Evolutionary conservation across 2,797 vertebrate species (phyloP).

Genomic region (Falco biarmicus): DNA sequence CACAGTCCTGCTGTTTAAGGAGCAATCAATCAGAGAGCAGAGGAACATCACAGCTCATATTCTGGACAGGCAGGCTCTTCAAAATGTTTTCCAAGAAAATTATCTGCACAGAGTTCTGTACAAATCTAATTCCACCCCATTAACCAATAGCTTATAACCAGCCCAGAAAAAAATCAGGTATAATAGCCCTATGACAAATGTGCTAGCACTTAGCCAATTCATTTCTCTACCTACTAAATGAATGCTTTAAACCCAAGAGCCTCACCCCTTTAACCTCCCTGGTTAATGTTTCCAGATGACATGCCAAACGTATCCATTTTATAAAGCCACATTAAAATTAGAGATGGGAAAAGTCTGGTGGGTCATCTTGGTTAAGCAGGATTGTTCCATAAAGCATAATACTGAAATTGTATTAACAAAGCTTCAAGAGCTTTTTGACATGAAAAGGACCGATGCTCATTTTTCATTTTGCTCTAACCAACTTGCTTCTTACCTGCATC

Average conservation of each 20-base stretch:
- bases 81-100: slow-evolving; percentile 63
- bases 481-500: neutral
- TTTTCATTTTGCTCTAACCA: neutral
- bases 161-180: slow-evolving; percentile 1
- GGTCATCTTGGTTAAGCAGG: neutral
- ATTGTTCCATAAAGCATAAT: neutral
- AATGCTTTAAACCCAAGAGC: slow-evolving; percentile 15
- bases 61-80: slow-evolving; percentile 29
- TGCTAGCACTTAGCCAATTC: slow-evolving; percentile 7
- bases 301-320: slow-evolving; percentile 2
- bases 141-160: slow-evolving; percentile 42
- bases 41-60: slow-evolving; percentile 20
- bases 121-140: slow-evolving; percentile 63
- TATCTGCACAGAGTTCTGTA: slow-evolving; percentile 43
- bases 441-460: neutral
- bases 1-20: slow-evolving; percentile 13
- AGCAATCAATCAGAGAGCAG: slow-evolving; percentile 23
- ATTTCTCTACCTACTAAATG: slow-evolving; percentile 30
- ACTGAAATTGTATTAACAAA: slow-evolving; percentile 7
- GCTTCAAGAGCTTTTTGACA: neutral
- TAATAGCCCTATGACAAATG: slow-evolving; percentile 52
- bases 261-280: slow-evolving; percentile 36
- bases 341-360: neutral
- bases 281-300: slow-evolving; percentile 34
- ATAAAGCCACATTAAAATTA: slow-evolving; percentile 34